These are phyloP conservation scores for Ochotona curzoniae DNA, from an alignment of 2,113 vertebrate species.

Conservation along the genomic window DNA sequence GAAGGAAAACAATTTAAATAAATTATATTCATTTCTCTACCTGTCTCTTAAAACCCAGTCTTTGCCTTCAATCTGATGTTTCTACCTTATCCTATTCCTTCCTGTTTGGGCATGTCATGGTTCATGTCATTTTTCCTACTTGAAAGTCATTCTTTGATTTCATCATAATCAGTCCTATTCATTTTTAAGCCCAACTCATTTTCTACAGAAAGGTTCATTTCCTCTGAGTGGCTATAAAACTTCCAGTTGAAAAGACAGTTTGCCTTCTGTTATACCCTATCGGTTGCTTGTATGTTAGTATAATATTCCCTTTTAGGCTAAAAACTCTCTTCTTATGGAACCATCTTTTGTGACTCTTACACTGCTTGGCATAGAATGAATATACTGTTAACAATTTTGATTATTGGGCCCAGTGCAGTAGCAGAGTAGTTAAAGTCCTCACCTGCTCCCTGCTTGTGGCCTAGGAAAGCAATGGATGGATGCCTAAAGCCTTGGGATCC, in stretches of 20 bases:
- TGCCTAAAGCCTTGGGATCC: too few relatives aligned
- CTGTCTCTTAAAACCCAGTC: neutral
- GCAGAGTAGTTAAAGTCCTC: too few relatives aligned
- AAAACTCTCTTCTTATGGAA: slow-evolving; percentile 22
- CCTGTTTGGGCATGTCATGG: neutral
- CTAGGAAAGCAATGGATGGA: too few relatives aligned
- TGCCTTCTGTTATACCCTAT: slow-evolving; percentile 12
- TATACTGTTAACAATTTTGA: neutral
- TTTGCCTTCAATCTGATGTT: neutral
- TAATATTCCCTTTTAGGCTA: neutral
- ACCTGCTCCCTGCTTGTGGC: too few relatives aligned
- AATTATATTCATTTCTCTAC: neutral
- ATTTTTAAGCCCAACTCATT: neutral
- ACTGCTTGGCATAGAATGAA: slow-evolving; percentile 5
- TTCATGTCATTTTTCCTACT: neutral
- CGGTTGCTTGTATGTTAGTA: neutral
- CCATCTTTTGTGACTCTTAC: neutral
- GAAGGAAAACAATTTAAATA: slow-evolving; percentile 54
- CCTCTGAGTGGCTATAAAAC: slow-evolving; percentile 23
- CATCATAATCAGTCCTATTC: neutral
- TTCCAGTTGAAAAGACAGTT: neutral
- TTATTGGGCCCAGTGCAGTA: too few relatives aligned
- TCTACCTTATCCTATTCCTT: neutral
- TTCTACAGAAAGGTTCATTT: neutral
- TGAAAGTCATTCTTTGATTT: slow-evolving; percentile 1